Evolutionary conservation across 2,113 vertebrate genomes (phyloP).

Genomic region (Centropristis striata): DNA sequence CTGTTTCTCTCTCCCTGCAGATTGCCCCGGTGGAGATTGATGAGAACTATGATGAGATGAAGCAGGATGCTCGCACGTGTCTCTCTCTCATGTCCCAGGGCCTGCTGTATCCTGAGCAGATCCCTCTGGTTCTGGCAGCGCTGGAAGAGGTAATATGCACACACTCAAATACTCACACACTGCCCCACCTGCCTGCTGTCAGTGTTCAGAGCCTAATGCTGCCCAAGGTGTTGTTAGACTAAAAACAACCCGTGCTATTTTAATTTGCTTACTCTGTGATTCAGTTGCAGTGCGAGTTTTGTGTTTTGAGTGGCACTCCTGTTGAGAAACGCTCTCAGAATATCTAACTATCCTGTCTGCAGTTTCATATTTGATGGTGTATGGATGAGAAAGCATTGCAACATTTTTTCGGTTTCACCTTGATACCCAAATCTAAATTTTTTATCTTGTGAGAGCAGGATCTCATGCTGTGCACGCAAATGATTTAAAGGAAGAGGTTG

Average conservation of each 20-base stretch:
- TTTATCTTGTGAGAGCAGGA: constrained; percentile 1
- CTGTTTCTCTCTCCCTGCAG: constrained; percentile 79
- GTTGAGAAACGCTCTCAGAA: constrained; percentile 4
- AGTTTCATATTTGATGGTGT: constrained; percentile 14
- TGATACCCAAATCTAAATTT: constrained; percentile 2
- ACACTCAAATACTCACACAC: constrained; percentile 24
- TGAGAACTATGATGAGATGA: constrained; percentile 98
- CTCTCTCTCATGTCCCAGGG: constrained; percentile 99
- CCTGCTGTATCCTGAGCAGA: constrained; percentile 96
- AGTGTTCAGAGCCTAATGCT: constrained; percentile 38
- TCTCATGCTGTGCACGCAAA: not conserved
- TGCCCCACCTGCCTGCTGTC: constrained; percentile 54
- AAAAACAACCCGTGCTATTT: constrained; percentile 58
- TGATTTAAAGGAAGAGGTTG: constrained; percentile 13
- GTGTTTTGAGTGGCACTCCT: constrained; percentile 3
- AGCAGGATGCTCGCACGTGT: constrained; percentile 98
- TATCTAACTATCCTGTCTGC: not conserved
- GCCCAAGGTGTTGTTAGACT: constrained; percentile 49
- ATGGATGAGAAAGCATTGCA: not conserved
- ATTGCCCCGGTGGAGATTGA: constrained; percentile 99
- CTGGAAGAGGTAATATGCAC: constrained; percentile 89
- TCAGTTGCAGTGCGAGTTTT: constrained; percentile 12
- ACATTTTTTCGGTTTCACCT: constrained; percentile 14
- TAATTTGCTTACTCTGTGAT: constrained; percentile 43
- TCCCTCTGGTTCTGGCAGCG: constrained; percentile 93